Base-by-base conservation (phyloP, 2,888 invertebrate species). In the Amiota mariae region DNA sequence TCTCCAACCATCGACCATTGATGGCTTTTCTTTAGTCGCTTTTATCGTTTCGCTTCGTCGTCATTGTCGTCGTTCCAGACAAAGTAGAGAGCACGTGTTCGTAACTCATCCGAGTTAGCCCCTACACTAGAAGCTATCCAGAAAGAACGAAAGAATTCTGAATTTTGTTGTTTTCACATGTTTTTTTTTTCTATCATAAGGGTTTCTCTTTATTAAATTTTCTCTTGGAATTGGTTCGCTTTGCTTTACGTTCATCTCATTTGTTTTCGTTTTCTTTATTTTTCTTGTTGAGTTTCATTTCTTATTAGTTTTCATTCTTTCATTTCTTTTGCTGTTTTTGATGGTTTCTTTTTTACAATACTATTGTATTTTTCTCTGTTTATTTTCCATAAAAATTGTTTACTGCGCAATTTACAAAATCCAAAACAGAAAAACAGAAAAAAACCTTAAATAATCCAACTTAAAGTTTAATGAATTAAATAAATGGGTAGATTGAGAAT, bases 231-330 rank as follows among this genome's bases (percentile, higher is more conserved):
- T 13, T 47, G 11, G 18, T 15, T 46, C 11, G 18, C 15, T 48
- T 66, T 9, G 57, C 12, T 51, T 4, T 51, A 67, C 74, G 66
- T 49, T 71, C 73, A 71, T 59, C 47, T 48, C 61, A 9, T 48
- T 56, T n/a, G 57, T 72, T 56, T 61, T 75, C 61, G 51, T 67
- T 73, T 79, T 79, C 71, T 77, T 79, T 75, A 77, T 72, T 79
- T 77, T 75, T 72, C 64, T 77, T 78, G 75, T 47, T 13, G n/a
- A 11, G 20, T 20, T 72, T 72, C 46, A 36, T 66, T 66, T 46
- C 1, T 1, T 51, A 20, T 67, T 46, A 20, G 8, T 15, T 24
- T 51, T 11, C 18, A 15, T 66, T 15, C 71, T 71, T 51, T 15
- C 71, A 68, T 51, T 67, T 46, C 8, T 49, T 9, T 67, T 51